These are phyloP conservation scores for Dynastes maya DNA, from an alignment of 2,888 invertebrate genomes.

Conservation along the genomic window DNA sequence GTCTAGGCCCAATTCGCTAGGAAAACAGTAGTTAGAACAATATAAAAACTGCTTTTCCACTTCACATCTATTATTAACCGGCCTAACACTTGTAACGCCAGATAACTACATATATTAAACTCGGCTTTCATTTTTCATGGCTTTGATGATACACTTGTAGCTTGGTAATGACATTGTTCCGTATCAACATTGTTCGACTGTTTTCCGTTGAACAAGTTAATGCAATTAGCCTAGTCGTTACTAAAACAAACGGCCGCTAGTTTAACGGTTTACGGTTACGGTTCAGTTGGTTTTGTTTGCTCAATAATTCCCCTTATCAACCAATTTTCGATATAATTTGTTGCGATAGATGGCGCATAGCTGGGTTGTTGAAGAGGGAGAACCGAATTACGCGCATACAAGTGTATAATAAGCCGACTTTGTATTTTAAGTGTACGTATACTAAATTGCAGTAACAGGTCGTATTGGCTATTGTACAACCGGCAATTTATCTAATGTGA, in stretches of 20 bases:
- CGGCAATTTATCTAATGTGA: too few relatives aligned
- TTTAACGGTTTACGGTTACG: constrained; percentile 36
- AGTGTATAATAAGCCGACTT: neutral
- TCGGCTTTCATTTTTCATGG: neutral
- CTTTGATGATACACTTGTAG: neutral
- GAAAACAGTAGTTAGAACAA: too few relatives aligned
- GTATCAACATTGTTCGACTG: constrained; percentile 23
- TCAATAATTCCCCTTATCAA: constrained; percentile 30
- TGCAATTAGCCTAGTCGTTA: constrained; percentile 38
- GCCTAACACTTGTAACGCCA: neutral
- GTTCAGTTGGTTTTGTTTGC: constrained; percentile 34
- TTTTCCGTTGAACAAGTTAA: constrained; percentile 38
- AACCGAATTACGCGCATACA: neutral
- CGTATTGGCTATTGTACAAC: too few relatives aligned
- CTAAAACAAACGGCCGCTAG: constrained; percentile 22
- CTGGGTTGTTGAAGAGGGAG: neutral
- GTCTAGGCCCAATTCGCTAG: too few relatives aligned
- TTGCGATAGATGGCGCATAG: neutral
- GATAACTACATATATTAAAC: neutral
- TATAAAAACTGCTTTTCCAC: too few relatives aligned
- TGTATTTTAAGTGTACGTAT: neutral
- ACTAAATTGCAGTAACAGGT: too few relatives aligned
- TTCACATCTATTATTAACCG: too few relatives aligned
- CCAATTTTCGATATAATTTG: constrained; percentile 34
- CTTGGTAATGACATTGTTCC: constrained; percentile 2